These are phyloP conservation scores for Latrodectus hesperus DNA, from an alignment of 2,888 invertebrate genomes.

Conservation along the genomic window DNA sequence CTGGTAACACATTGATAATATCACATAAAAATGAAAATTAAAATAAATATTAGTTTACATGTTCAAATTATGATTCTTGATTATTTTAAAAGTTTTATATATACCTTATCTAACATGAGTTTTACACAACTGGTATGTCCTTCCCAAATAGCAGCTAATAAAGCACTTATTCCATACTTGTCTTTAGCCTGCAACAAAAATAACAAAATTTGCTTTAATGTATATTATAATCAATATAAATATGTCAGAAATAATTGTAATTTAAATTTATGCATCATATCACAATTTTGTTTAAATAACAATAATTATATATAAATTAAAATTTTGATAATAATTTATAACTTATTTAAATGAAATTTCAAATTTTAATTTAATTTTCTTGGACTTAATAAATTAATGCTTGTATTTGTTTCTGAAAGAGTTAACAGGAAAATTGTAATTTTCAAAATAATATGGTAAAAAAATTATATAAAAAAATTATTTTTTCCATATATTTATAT, in stretches of 20 bases:
- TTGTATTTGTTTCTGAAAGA: no score
- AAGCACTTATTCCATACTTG: constrained; percentile 94
- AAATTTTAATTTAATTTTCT: no score
- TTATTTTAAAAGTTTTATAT: constrained; percentile 71
- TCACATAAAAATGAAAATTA: neutral
- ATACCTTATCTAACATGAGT: constrained; percentile 88
- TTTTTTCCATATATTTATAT: no score
- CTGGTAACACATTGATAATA: neutral
- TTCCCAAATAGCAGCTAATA: constrained; percentile 97
- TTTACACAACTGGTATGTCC: constrained; percentile 94
- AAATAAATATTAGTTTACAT: neutral
- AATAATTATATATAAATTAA: no score
- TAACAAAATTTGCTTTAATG: neutral
- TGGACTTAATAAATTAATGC: no score
- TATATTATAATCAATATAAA: neutral
- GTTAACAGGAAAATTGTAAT: no score
- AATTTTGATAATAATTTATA: no score
- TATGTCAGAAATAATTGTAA: neutral
- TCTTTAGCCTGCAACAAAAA: constrained; percentile 84
- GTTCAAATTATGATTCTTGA: no score
- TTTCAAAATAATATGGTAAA: no score
- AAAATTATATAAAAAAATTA: no score
- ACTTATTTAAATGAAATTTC: no score
- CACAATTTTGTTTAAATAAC: no score
- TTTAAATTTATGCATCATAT: neutral